These are phyloP conservation scores for Labroides dimidiatus DNA, from an alignment of 2,797 vertebrate genomes.

Conservation along the genomic window DNA sequence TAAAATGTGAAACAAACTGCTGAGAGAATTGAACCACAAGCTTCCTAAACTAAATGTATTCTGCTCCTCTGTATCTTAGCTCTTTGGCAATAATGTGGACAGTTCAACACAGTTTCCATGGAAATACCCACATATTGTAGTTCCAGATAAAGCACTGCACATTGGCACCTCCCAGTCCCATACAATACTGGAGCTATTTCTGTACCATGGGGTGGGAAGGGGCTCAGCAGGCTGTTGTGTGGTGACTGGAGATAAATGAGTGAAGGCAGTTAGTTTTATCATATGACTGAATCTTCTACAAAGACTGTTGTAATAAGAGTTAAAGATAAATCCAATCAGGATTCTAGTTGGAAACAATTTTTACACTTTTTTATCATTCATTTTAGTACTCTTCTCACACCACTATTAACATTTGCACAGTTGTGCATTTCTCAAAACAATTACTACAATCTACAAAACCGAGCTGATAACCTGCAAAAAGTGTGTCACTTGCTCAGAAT, in stretches of 20 bases:
- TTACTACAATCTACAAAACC: too few relatives aligned
- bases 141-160: constrained; percentile 49
- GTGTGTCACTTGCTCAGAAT: too few relatives aligned
- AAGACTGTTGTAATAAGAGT: too few relatives aligned
- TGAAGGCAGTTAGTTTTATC: not conserved
- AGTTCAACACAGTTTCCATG: constrained; percentile 67
- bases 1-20: constrained; percentile 35
- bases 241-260: constrained; percentile 19
- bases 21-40: constrained; percentile 8
- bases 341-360: too few relatives aligned
- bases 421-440: too few relatives aligned
- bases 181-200: constrained; percentile 56
- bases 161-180: constrained; percentile 41
- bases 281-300: too few relatives aligned
- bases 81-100: constrained; percentile 51
- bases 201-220: constrained; percentile 31
- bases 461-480: too few relatives aligned
- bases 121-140: constrained; percentile 55
- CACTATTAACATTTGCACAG: too few relatives aligned
- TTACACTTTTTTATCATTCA: too few relatives aligned
- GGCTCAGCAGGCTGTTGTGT: constrained; percentile 24
- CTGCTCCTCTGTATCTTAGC: constrained; percentile 26
- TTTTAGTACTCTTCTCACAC: too few relatives aligned
- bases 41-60: constrained; percentile 30
- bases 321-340: too few relatives aligned